phyloP scores from a whole-genome alignment of 2,797 vertebrate species.

The Mormyrops boulengeri region DNA sequence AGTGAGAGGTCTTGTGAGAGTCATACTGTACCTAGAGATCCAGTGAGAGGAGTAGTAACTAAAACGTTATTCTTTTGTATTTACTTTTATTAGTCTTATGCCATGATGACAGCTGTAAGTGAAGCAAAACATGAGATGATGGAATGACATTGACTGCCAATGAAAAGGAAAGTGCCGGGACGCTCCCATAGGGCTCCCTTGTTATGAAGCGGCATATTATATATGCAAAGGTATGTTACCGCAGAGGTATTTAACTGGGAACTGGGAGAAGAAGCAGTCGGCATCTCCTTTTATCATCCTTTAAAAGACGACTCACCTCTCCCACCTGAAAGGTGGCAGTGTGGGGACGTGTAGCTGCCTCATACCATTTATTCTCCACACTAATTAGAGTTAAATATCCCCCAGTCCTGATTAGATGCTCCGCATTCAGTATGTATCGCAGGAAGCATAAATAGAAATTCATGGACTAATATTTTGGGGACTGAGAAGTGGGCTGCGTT shows the following conservation, averaged over 20 bases:
- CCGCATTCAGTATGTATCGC: background rate
- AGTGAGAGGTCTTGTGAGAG: background rate
- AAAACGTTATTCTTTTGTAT: background rate
- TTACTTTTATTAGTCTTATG: background rate
- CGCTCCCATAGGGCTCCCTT: conserved; percentile 50
- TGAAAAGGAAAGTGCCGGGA: conserved; percentile 57
- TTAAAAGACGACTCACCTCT: conserved; percentile 56
- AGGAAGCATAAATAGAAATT: background rate
- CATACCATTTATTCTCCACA: conserved; percentile 28
- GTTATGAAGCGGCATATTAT: conserved; percentile 62
- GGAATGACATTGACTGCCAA: conserved; percentile 38
- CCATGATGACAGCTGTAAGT: background rate
- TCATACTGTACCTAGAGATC: too few species aligned
- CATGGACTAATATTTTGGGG: background rate
- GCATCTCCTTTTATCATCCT: conserved; percentile 59
- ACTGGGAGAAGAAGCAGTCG: conserved; percentile 46
- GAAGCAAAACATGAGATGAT: background rate
- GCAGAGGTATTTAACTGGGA: conserved; percentile 57
- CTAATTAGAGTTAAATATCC: conserved; percentile 41
- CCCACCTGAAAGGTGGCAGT: conserved; percentile 49
- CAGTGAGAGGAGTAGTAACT: background rate
- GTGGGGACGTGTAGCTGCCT: conserved; percentile 44
- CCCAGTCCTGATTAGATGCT: conserved; percentile 1
- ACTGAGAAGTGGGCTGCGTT: background rate
- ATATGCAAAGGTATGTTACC: conserved; percentile 64